Evolutionary conservation across 2,888 invertebrate species (phyloP).

Genomic region (Holacanthella duospinosa): DNA sequence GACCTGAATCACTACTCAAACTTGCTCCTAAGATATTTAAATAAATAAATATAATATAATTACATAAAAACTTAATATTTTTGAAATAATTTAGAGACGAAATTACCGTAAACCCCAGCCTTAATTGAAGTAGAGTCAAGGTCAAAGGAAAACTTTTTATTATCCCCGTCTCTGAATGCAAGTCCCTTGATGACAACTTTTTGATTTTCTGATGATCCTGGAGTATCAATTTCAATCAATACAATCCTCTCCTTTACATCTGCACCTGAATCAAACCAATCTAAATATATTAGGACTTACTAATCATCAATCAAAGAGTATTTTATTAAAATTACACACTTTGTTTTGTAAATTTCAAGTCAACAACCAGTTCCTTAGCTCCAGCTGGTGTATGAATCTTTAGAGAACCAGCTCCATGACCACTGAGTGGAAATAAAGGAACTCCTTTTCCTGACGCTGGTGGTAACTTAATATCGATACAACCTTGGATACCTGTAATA

Average conservation of each 20-base stretch:
- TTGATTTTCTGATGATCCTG: background rate
- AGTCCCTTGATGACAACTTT: background rate
- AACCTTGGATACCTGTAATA: background rate
- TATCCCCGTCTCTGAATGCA: background rate
- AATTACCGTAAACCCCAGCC: background rate
- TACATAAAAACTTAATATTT: too few relatives aligned
- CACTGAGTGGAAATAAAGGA: background rate
- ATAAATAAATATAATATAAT: too few relatives aligned
- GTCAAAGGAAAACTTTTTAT: background rate
- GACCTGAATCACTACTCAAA: too few relatives aligned
- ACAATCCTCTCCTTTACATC: background rate
- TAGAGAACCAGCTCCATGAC: background rate
- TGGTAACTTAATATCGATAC: background rate
- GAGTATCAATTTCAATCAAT: background rate
- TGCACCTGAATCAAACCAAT: too few relatives aligned
- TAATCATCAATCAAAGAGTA: too few relatives aligned
- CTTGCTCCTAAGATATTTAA: too few relatives aligned
- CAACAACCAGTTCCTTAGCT: background rate
- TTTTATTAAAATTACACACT: too few relatives aligned
- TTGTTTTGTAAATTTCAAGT: too few relatives aligned
- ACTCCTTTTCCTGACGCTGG: background rate
- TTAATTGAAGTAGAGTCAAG: background rate
- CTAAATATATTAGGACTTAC: too few relatives aligned
- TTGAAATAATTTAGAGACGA: too few relatives aligned
- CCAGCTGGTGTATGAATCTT: background rate